phyloP scores from a whole-genome alignment of 35 echinoderm and acorn worm genomes.

The Acanthaster planci region DNA sequence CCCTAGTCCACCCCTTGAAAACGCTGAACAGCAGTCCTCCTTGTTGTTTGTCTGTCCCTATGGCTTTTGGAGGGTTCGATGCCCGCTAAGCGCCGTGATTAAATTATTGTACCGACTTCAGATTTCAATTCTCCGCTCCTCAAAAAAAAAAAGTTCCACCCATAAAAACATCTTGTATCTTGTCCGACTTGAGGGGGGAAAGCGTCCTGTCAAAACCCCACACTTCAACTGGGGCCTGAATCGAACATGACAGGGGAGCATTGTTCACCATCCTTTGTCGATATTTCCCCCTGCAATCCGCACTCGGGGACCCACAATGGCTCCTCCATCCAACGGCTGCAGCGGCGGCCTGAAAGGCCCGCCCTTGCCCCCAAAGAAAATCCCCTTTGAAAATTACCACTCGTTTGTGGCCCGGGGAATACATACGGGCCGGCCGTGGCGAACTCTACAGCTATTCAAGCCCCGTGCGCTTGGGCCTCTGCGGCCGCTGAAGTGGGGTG shows the following conservation, averaged over 20 bases:
- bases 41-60: too few species aligned
- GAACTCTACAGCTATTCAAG: neutral
- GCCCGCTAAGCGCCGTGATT: neutral
- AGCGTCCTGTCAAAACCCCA: neutral
- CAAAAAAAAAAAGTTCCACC: neutral
- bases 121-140: neutral
- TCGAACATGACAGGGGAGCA: constrained; percentile 19
- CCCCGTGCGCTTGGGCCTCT: neutral
- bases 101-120: neutral
- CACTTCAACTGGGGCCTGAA: neutral
- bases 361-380: constrained; percentile 3
- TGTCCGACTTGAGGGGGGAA: neutral
- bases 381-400: constrained; percentile 9
- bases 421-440: neutral
- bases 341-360: neutral
- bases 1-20: too few species aligned
- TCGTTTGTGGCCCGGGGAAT: neutral
- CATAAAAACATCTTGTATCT: neutral
- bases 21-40: too few species aligned
- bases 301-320: neutral
- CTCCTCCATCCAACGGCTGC: neutral
- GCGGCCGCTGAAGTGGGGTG: too few species aligned
- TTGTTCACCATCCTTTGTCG: neutral
- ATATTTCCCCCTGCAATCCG: neutral
- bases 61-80: neutral